Percentiles rank a stretch among this genome's conserved stretches.
Conservation (phyloP, 2,888 invertebrate genomes). For the Branchellion lobata region DNA sequence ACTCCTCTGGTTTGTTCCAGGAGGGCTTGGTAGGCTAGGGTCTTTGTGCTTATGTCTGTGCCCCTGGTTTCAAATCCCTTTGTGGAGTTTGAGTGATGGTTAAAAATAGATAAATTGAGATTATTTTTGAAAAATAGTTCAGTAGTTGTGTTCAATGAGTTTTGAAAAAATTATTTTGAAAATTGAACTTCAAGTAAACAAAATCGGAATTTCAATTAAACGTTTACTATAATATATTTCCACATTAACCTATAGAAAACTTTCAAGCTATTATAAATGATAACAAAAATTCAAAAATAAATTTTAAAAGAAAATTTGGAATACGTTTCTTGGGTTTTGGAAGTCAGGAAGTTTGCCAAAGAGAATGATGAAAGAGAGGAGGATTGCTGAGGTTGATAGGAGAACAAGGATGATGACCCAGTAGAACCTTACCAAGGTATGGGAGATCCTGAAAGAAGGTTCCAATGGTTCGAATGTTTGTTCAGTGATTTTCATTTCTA, state of each 20-base stretch:
- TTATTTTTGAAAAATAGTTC: neutral
- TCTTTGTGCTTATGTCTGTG: constrained; percentile 76
- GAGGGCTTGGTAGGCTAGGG: constrained; percentile 82
- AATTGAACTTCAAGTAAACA: too few species aligned
- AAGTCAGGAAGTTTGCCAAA: constrained; percentile 75
- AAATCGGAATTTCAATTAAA: too few species aligned
- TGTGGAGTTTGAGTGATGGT: neutral
- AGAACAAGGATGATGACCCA: constrained; percentile 70
- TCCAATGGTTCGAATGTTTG: too few species aligned
- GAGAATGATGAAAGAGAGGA: constrained; percentile 71
- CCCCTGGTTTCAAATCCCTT: constrained; percentile 89
- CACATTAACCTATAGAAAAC: too few species aligned
- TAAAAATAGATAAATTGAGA: neutral
- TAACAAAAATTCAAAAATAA: too few species aligned
- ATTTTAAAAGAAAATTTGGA: too few species aligned
- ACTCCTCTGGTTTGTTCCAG: constrained; percentile 67
- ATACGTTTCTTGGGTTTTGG: constrained; percentile 79
- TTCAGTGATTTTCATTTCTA: neutral
- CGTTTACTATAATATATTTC: too few species aligned
- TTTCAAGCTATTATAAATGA: too few species aligned
- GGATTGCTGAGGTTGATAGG: constrained; percentile 69
- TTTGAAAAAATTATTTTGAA: too few species aligned
- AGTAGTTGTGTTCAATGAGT: too few species aligned
- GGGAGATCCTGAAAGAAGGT: too few species aligned
- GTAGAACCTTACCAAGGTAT: constrained; percentile 67